A percentile compares a stretch with the other conserved stretches of the same genome.
Evolutionary conservation across 2,797 vertebrate species (phyloP).

Genomic region (Pterois miles): DNA sequence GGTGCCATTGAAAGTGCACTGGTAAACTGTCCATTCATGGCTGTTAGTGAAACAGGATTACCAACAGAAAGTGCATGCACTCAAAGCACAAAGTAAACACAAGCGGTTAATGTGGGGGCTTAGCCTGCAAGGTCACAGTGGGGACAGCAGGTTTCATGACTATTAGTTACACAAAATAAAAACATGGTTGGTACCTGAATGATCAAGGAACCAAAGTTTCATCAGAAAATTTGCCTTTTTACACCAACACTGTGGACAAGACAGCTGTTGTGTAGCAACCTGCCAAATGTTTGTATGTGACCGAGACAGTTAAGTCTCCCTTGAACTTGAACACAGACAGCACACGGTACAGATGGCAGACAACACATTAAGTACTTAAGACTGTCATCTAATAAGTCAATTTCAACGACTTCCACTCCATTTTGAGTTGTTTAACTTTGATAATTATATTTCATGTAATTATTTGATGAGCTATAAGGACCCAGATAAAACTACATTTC

Average conservation of each 20-base stretch:
- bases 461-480: background rate
- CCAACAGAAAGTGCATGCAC: background rate
- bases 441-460: background rate
- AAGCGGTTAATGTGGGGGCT: conserved; percentile 18
- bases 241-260: background rate
- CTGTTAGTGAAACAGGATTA: conserved; percentile 37
- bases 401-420: background rate
- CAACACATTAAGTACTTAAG: background rate
- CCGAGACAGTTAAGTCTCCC: too few relatives aligned
- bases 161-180: background rate
- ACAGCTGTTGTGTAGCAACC: too few relatives aligned
- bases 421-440: background rate
- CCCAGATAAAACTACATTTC: background rate
- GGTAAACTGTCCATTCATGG: conserved; percentile 21
- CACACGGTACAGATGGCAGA: background rate
- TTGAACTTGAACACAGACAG: conserved; percentile 21
- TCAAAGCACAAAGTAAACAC: conserved; percentile 28
- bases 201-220: background rate
- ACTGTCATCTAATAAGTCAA: background rate
- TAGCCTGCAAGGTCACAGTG: conserved; percentile 35
- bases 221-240: background rate
- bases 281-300: background rate
- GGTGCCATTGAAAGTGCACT: background rate
- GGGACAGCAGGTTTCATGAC: background rate
- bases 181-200: background rate